A percentile compares a stretch with the other conserved stretches of the same genome.
Conservation (phyloP, 2,888 invertebrate species). For the Coronaproctus castanopsis region DNA sequence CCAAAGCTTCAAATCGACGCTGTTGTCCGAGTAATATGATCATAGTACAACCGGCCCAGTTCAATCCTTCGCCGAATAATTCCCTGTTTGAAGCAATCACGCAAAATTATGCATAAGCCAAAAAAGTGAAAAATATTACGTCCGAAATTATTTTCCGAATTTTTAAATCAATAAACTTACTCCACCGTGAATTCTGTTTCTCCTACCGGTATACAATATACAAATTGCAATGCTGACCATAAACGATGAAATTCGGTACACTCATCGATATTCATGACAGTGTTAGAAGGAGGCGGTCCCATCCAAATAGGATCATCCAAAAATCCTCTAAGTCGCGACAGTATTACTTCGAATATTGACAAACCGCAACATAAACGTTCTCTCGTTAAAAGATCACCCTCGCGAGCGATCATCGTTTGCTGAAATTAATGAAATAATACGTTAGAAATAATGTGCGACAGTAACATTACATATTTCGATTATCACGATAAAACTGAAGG, state of each 20-base stretch:
- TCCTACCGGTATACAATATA: conserved; percentile 90
- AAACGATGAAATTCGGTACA: conserved; percentile 90
- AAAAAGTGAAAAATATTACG: too few species aligned
- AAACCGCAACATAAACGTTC: conserved; percentile 94
- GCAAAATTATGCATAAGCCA: too few species aligned
- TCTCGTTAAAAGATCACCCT: conserved; percentile 86
- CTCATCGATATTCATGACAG: conserved; percentile 89
- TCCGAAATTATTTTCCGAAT: too few species aligned
- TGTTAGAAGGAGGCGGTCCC: conserved; percentile 70
- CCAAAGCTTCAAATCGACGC: conserved; percentile 84
- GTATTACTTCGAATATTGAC: conserved; percentile 87
- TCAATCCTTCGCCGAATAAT: conserved; percentile 91
- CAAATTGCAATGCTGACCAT: conserved; percentile 96
- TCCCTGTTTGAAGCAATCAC: too few species aligned
- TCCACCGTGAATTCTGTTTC: conserved; percentile 92
- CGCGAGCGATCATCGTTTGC: conserved; percentile 86
- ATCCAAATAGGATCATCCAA: conserved; percentile 81
- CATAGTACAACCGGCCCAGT: conserved; percentile 97
- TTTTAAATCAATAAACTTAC: too few species aligned
- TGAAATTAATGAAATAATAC: conserved; percentile 26
- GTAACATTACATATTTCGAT: too few species aligned
- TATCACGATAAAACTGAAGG: background rate
- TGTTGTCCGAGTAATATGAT: conserved; percentile 88
- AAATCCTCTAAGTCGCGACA: conserved; percentile 66
- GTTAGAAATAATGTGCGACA: too few species aligned